Evolutionary conservation across 2,113 vertebrate genomes (phyloP).

Genomic region (Cyanistes caeruleus): DNA sequence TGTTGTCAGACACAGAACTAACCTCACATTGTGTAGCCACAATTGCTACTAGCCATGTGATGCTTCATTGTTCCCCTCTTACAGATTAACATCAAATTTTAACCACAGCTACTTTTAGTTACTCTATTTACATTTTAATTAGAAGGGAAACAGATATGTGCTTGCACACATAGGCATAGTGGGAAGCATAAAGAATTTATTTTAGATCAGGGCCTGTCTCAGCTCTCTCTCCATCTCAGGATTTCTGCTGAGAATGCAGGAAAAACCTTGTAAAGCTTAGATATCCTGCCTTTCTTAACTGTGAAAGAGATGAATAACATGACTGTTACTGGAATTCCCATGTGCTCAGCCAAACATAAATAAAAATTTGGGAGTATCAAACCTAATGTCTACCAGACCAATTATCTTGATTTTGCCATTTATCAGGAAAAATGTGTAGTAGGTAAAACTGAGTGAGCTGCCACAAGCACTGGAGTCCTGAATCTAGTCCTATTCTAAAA

Average conservation of each 20-base stretch:
- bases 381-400: neutral
- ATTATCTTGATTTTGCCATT: neutral
- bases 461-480: neutral
- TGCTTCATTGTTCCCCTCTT: neutral
- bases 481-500: neutral
- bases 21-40: neutral
- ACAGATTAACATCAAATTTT: neutral
- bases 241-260: neutral
- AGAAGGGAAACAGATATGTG: neutral
- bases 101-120: neutral
- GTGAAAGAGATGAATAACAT: neutral
- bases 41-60: neutral
- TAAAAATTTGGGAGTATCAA: neutral
- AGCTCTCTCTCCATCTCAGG: neutral
- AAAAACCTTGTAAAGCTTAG: neutral
- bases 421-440: neutral
- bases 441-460: neutral
- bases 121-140: neutral
- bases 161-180: neutral
- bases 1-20: neutral
- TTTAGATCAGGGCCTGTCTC: neutral
- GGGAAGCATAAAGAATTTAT: neutral
- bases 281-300: neutral
- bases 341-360: neutral
- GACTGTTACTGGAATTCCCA: neutral